phyloP scores from a whole-genome alignment of 2,797 vertebrate genomes.

The Parauchenoglanis punctatus region DNA sequence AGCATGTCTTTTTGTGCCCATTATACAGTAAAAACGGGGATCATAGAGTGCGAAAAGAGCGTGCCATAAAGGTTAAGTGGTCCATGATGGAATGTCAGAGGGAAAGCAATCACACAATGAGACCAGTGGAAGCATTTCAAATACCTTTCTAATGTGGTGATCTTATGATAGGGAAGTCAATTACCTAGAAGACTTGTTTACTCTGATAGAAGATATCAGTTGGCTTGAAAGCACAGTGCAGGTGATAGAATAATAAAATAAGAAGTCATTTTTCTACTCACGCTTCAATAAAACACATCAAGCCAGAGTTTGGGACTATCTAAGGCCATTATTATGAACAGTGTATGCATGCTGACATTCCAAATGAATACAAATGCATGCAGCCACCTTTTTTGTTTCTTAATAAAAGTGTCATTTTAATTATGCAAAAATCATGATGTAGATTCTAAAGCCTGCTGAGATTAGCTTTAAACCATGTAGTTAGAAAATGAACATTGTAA shows the following conservation, averaged over 20 bases:
- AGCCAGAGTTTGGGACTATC: slow-evolving; percentile 3
- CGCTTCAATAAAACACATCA: slow-evolving; percentile 30
- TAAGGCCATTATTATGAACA: slow-evolving; percentile 32
- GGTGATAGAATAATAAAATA: slow-evolving; percentile 24
- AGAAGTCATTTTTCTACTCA: slow-evolving; percentile 23
- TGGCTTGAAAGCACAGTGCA: slow-evolving; percentile 3
- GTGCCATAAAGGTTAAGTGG: slow-evolving; percentile 7
- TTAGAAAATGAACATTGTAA: not conserved
- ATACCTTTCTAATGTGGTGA: slow-evolving; percentile 14
- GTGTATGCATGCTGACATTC: slow-evolving; percentile 40
- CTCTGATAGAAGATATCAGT: slow-evolving; percentile 28
- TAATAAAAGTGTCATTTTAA: slow-evolving; percentile 15
- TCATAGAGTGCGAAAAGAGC: slow-evolving; percentile 31
- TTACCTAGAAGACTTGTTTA: slow-evolving; percentile 26
- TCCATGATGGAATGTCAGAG: slow-evolving; percentile 18
- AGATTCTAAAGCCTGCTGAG: not conserved
- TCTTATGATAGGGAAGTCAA: slow-evolving; percentile 19
- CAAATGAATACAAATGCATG: slow-evolving; percentile 26
- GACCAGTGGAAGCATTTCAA: not conserved
- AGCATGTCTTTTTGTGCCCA: slow-evolving; percentile 42
- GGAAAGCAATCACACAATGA: slow-evolving; percentile 5
- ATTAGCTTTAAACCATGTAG: not conserved
- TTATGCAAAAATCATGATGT: not conserved
- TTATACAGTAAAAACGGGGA: slow-evolving; percentile 31
- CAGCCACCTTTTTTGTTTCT: too few species aligned